Evolutionary conservation across 2,797 vertebrate genomes (phyloP), one percentile per base, ranked within the genome.

Genomic region (Gallirallus australis): DNA sequence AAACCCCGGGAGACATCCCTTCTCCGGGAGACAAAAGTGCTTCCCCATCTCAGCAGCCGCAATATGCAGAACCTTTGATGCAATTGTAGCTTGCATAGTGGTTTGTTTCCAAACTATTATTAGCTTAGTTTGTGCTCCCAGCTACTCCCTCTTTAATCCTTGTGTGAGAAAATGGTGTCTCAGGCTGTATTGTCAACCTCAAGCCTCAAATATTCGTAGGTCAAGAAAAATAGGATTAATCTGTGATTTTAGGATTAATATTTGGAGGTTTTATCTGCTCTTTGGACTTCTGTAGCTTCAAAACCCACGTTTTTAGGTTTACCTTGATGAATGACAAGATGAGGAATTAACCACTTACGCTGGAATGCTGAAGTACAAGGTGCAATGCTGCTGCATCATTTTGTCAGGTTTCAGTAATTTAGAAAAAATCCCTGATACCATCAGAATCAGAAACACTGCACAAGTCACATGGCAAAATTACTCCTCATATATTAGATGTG

Each of bases 11-110:
- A 79, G 24, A 40, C 1, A 3, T 37, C 91, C 57, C 50, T 72
- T 33, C 50, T 45, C 0, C 0, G 3, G 7, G 14, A 54, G 8
- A 33, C 75, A 45, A 80, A 47, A 69, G n/a, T 19, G 14, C 14
- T 54, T 85, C 40, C 72, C 50, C 61, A 77, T 8, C 30, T 80
- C 71, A 72, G 28, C 18, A 71, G 19, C 23, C 14, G 1, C 25
- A 54, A 18, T 42, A 61, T 15, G 30, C 30, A 65, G 45, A 78
- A 71, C 7, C 2, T 14, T 59, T 33, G 19, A 35, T 81, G 39
- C 6, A 82, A 65, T 27, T 61, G 15, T 30, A 65, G 50, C 37
- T 92, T 11, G 82, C 77, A 25, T 50, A 27, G 24, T 17, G 4
- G 6, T 47, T 85, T 56, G 3, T 66, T 52, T 81, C 78, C 23